These are phyloP conservation scores for Pangasius larnaudii DNA, from an alignment of 2,797 vertebrate species.

Conservation along the genomic window DNA sequence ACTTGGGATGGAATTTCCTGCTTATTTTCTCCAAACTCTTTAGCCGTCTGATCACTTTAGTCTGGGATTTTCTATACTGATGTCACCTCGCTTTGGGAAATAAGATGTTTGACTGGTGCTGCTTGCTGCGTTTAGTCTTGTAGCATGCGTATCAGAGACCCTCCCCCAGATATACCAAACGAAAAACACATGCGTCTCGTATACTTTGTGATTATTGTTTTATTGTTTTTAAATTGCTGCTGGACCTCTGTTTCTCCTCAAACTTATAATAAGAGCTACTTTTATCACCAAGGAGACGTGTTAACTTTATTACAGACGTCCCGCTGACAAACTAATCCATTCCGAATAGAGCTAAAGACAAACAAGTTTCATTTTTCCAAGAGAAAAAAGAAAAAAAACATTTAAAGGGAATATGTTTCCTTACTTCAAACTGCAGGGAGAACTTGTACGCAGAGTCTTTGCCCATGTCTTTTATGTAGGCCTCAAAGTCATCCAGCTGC, in stretches of 20 bases:
- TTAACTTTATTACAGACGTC: neutral
- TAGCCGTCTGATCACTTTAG: neutral
- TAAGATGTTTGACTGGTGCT: neutral
- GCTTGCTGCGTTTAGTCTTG: neutral
- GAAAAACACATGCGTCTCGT: neutral
- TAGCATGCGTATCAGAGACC: neutral
- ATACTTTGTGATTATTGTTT: neutral
- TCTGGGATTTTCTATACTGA: neutral
- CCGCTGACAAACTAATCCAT: neutral
- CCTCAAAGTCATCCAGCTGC: slow-evolving; percentile 93
- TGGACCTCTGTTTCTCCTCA: neutral
- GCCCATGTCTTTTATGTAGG: slow-evolving; percentile 94
- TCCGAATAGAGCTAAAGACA: neutral
- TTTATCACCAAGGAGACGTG: neutral
- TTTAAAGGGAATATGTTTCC: neutral
- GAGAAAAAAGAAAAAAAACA: neutral
- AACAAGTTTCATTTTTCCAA: neutral
- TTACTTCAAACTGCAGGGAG: slow-evolving; percentile 96
- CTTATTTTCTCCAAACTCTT: neutral
- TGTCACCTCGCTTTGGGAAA: neutral
- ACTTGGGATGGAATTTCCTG: neutral
- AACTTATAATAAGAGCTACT: neutral
- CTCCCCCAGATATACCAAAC: no score
- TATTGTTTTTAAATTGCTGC: neutral
- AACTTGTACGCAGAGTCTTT: slow-evolving; percentile 98